Base-by-base conservation (phyloP, 2,113 vertebrate genomes). In the Tupaia chinensis region DNA sequence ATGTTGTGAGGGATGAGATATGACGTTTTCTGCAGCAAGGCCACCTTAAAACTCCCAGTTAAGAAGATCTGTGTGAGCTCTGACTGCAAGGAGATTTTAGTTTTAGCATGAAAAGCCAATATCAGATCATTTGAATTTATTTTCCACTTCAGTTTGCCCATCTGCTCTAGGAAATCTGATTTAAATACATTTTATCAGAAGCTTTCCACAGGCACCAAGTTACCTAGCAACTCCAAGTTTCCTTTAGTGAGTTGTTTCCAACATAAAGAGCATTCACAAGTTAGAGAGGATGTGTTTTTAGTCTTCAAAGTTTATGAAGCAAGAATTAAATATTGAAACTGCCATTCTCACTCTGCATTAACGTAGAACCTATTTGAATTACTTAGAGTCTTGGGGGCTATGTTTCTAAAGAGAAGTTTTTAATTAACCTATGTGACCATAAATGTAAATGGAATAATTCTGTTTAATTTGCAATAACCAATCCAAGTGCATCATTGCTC, bases 251-350 rank as follows among this genome's bases (percentile, higher is more conserved):
- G 76, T 92, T 94, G 89, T 72, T 96, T 90, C 77, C 66, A 65
- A 91, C 85, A 88, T 95, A 82, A 94, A 95, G 87, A 94, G 63
- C 25, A 1, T 86, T 97, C 95, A 91, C 95, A 97, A 95, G 72
- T 96, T 96, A 53, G 87, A 76, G 74, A 97, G 65, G 70, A 91
- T 87, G 92, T 97, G 94, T 89, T 97, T 95, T 93, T 91, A 91
- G 89, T 68, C n/a, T 95, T 96, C 87, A 82, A 92, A 98, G 94
- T 97, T 96, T 96, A 95, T 2, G 29, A 96, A 95, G 87, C 73
- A 96, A 96, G 93, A 97, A 98, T 97, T 94, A 96, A 97, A 97
- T 95, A 97, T 96, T 96, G 94, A 96, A 97, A 93, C 84, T 95
- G 69, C 92, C 90, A 92, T 97, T 96, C 96, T 97, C 34, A 60